phyloP scores from a whole-genome alignment of 2,113 vertebrate species.

The Ptilorrhoa leucosticta region DNA sequence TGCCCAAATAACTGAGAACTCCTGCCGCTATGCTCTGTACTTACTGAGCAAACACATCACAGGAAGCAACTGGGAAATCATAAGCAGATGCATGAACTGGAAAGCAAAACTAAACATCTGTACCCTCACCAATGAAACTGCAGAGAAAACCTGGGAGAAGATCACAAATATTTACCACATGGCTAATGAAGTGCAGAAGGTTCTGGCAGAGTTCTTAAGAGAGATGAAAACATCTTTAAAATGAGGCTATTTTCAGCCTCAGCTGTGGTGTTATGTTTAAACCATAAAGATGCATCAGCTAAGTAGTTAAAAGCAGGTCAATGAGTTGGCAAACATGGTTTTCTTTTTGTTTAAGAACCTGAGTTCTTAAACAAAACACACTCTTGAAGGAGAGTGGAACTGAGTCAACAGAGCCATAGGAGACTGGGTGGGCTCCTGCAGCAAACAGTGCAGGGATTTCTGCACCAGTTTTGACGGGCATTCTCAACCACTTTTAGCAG shows the following conservation, averaged over 20 bases:
- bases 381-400: neutral
- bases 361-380: no score
- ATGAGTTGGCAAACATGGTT: neutral
- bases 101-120: neutral
- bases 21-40: neutral
- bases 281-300: neutral
- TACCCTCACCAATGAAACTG: neutral
- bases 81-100: neutral
- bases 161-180: neutral
- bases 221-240: neutral
- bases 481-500: neutral
- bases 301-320: neutral
- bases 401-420: neutral
- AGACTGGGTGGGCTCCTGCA: neutral
- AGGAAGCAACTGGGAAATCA: neutral
- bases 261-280: neutral
- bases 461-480: neutral
- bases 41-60: neutral
- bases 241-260: neutral
- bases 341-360: neutral
- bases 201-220: neutral
- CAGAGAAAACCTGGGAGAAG: neutral
- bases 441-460: neutral
- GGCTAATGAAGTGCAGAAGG: neutral
- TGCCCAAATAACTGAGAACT: neutral